Evolutionary conservation across 2,113 vertebrate genomes (phyloP), one percentile per base, ranked within the genome.

Genomic region (Gila orcuttii): DNA sequence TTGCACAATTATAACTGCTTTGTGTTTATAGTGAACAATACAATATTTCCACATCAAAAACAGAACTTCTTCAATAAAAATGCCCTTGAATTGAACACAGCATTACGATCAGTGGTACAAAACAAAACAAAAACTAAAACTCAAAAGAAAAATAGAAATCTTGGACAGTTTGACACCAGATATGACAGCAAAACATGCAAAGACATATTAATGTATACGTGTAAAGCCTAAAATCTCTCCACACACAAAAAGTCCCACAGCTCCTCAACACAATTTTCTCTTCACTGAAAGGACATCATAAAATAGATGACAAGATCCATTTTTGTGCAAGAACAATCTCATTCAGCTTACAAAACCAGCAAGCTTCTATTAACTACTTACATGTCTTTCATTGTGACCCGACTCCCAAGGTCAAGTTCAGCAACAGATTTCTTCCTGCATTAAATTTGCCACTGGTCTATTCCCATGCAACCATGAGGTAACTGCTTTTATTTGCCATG

Each of bases 381-480:
- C 19, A 4, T 8, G 9, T 69, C 3, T 69, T 69, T 69, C 7
- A 69, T 19, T 31, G 3, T 36, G 31, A 69, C 7, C 66, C 21
- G 17, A 69, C 17, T 69, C 66, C 8, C 31, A 36, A 69, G 17
- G 66, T 68, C 66, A 68, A 36, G 66, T 36, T 68, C 15, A 68
- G 31, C 66, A 68, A 9, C 31, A 68, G 31, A 69, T 33, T 10
- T 57, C 19, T 8, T 23, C 55, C 1, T 36, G 66, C 66, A 21
- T 78, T 21, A 3, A 23, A 78, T 57, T 13, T 36, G 11, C 31
- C 57, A 79, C 8, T 60, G 55, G 57, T 57, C 23, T 42, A 42
- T 62, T 79, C 77, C 77, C 77, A 62, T 60, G 36, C 77, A 33
- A 39, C 52, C 33, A 25, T 45, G 77, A 79, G 57, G 77, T 62